Percentiles rank a stretch among this genome's conserved stretches.
Evolutionary conservation across 2,113 vertebrate genomes (phyloP).

Genomic region (Nymphicus hollandicus): DNA sequence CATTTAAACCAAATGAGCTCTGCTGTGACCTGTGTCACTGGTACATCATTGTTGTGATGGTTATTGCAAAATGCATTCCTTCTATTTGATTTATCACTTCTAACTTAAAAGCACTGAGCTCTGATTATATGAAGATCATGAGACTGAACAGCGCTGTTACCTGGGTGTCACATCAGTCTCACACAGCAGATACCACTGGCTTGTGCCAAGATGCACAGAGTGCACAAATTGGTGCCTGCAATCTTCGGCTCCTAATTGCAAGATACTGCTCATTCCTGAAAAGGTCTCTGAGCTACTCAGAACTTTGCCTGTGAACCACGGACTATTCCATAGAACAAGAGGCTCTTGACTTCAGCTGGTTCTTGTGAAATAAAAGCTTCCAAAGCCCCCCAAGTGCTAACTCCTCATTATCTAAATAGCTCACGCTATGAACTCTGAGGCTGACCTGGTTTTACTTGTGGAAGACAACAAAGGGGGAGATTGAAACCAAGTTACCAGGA

Average conservation of each 20-base stretch:
- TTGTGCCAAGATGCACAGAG: background rate
- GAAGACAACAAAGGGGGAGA: background rate
- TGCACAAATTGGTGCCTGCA: background rate
- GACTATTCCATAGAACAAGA: background rate
- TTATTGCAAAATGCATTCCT: background rate
- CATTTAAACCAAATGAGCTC: background rate
- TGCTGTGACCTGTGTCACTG: background rate
- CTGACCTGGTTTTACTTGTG: constrained; percentile 26
- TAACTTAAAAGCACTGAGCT: background rate
- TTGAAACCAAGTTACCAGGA: background rate
- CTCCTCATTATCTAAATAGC: constrained; percentile 7
- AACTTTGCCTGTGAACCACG: background rate
- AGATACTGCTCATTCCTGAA: background rate
- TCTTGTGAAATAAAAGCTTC: background rate
- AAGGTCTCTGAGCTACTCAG: background rate
- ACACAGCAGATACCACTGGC: background rate
- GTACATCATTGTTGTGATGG: background rate
- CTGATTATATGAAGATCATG: background rate
- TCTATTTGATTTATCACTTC: background rate
- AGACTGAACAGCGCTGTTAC: background rate
- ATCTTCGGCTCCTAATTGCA: background rate
- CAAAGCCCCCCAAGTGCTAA: background rate
- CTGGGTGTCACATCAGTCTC: background rate
- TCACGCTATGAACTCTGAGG: background rate
- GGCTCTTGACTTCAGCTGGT: constrained; percentile 12